Conservation (phyloP, 2,113 vertebrate genomes). For the Butorides virescens region DNA sequence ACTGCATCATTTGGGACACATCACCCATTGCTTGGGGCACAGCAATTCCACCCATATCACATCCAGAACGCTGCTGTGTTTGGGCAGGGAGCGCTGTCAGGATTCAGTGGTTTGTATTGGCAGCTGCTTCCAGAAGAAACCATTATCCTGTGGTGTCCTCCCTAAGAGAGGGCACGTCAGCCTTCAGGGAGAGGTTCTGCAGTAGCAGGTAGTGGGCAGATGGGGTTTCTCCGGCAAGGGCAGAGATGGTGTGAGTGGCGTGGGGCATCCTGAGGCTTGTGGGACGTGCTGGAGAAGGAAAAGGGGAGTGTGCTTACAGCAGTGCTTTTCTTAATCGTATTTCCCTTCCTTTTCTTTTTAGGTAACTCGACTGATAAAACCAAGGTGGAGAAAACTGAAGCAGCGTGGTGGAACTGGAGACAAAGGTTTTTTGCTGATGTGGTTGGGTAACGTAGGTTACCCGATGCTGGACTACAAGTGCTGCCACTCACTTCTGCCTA, state of each 20-base stretch:
- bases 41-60: not conserved
- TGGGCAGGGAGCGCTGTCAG: not conserved
- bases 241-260: not conserved
- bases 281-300: not conserved
- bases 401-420: constrained; percentile 83
- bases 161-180: too few species aligned
- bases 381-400: constrained; percentile 85
- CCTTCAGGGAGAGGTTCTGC: not conserved
- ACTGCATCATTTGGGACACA: not conserved
- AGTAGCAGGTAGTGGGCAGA: not conserved
- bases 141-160: not conserved
- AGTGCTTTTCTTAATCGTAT: not conserved
- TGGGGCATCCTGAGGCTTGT: not conserved
- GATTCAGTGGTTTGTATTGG: not conserved
- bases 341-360: constrained; percentile 38
- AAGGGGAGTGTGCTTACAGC: not conserved
- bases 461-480: not conserved
- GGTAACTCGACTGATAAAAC: constrained; percentile 88
- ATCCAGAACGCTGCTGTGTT: not conserved
- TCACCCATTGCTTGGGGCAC: not conserved
- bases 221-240: not conserved
- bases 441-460: not conserved
- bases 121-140: not conserved
- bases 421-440: constrained; percentile 73
- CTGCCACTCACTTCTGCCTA: too few species aligned